Evolutionary conservation across 37 sponge, comb jelly and placozoan genomes (phyloP).

Genomic region (Axinella damicornis): DNA sequence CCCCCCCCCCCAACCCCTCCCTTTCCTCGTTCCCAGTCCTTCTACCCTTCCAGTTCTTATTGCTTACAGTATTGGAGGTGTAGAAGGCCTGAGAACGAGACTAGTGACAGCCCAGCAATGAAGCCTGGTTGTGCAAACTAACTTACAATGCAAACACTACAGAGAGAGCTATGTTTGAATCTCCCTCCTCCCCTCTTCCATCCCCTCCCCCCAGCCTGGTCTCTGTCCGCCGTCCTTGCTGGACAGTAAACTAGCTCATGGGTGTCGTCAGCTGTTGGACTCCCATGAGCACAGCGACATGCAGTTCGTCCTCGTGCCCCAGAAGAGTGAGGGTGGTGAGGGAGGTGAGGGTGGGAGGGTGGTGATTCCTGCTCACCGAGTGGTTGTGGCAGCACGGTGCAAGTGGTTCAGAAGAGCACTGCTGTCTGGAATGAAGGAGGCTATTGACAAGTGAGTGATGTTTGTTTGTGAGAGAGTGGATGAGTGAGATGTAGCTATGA

Average conservation of each 20-base stretch:
- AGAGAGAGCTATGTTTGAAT: too few relatives aligned
- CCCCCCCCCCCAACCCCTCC: too few relatives aligned
- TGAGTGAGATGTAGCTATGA: neutral
- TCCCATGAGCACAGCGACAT: conserved; percentile 57
- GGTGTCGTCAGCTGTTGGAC: conserved; percentile 34
- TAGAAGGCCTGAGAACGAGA: too few relatives aligned
- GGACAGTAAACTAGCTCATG: conserved; percentile 45
- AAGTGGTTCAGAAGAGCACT: conserved; percentile 68
- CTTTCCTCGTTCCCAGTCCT: too few relatives aligned
- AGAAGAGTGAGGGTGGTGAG: neutral
- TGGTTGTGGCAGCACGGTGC: conserved; percentile 67
- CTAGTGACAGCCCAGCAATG: too few relatives aligned
- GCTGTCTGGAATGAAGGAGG: conserved; percentile 77
- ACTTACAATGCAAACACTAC: too few relatives aligned
- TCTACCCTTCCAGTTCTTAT: too few relatives aligned
- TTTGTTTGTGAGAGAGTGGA: neutral
- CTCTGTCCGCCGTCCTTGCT: neutral
- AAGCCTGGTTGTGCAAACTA: too few relatives aligned
- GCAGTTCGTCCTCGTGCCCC: conserved; percentile 36
- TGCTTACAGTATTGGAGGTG: too few relatives aligned
- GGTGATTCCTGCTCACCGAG: conserved; percentile 73
- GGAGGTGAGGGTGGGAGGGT: conserved; percentile 11
- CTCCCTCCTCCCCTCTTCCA: too few relatives aligned
- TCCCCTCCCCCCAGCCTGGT: neutral
- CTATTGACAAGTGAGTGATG: conserved; percentile 49